Evolutionary conservation across 2,888 invertebrate genomes (phyloP), one percentile per base, ranked within the genome.

Genomic region (Invenusta paracnida): DNA sequence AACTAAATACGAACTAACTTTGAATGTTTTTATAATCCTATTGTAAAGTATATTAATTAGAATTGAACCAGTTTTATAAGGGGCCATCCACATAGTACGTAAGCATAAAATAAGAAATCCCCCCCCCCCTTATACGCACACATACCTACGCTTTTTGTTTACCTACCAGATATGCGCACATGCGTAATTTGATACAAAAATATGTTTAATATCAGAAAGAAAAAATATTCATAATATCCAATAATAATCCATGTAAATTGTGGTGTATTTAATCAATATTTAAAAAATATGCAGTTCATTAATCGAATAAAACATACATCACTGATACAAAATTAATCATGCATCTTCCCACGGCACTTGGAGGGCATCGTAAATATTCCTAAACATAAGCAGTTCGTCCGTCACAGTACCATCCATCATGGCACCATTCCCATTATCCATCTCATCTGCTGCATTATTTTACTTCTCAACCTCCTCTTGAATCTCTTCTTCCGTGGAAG

Each of bases 381-480:
- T 73, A 73, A 73, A 73, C 5, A 73, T 73, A 73, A 23, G 73
- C 5, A 73, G 73, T 73, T 23, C 73, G 23, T 25, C 27, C 27
- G 25, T 73, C 73, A 73, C 73, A 73, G 48, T 48, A 48, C 48
- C 17, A 48, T 48, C 73, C 73, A 73, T 25, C 73, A 73, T 73
- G 27, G 73, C 73, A 73, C 73, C 73, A 73, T 73, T 73, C 17
- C 5, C 73, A 73, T 73, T 23, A 25, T 25, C 17, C 73, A 73
- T 73, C 73, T 73, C 73, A 73, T 73, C 73, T 73, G 2, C 73
- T 73, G 73, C 73, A 73, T 13, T 73, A 73, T 73, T 73, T 73
- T 73, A 5, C 27, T 73, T 73, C 73, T n/a, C 73, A 48, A 11
- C 48, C 48, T 48, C 48, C 48, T 48, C 48, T 48, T 17, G 11